These are phyloP conservation scores for Chaenocephalus aceratus DNA, from an alignment of 2,113 vertebrate species.

Conservation along the genomic window DNA sequence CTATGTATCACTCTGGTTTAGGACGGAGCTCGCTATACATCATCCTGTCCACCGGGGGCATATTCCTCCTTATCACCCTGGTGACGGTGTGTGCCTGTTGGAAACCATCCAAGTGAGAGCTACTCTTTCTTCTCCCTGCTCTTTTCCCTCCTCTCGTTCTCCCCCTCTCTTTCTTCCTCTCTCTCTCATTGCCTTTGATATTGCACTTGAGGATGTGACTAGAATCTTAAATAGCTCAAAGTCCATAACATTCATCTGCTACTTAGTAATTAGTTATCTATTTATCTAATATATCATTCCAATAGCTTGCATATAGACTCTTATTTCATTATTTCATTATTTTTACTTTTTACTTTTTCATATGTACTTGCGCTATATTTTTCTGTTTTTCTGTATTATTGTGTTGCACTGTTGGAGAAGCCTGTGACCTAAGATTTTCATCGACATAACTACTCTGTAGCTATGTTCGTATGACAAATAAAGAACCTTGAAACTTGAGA, in stretches of 20 bases:
- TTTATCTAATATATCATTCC: too few species aligned
- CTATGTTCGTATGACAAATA: too few species aligned
- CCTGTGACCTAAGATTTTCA: too few species aligned
- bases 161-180: background rate
- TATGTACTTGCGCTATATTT: too few species aligned
- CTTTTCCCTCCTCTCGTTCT: background rate
- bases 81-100: constrained; percentile 98
- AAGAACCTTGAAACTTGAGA: background rate
- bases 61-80: constrained; percentile 97
- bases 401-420: too few species aligned
- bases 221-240: constrained; percentile 57
- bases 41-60: constrained; percentile 96
- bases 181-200: constrained; percentile 44
- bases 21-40: constrained; percentile 98
- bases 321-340: too few species aligned
- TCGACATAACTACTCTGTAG: too few species aligned
- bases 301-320: too few species aligned
- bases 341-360: too few species aligned
- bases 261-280: too few species aligned
- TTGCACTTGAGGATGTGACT: constrained; percentile 43
- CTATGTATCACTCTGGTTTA: constrained; percentile 73
- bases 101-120: constrained; percentile 94
- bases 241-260: too few species aligned
- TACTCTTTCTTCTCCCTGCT: constrained; percentile 18
- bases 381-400: too few species aligned